These are phyloP conservation scores for Nasalis larvatus DNA, from an alignment of 2,113 vertebrate species.

Conservation along the genomic window DNA sequence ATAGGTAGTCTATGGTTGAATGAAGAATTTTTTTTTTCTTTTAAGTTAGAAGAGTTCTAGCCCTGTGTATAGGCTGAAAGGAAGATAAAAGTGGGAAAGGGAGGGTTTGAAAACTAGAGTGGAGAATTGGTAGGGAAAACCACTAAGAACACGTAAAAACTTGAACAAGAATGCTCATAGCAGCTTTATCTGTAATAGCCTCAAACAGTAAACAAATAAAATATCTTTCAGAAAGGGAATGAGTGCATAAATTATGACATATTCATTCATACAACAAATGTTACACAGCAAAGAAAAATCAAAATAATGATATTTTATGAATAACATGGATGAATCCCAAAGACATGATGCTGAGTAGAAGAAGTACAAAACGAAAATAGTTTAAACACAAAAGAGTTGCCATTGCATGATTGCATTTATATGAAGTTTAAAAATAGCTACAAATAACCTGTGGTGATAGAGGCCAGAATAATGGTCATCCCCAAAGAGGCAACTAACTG, in stretches of 20 bases:
- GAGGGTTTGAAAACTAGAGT: not conserved
- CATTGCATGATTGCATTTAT: not conserved
- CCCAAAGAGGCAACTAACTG: not conserved
- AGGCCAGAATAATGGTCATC: not conserved
- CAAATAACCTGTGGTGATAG: not conserved
- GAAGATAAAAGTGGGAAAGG: not conserved
- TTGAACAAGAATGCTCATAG: no score
- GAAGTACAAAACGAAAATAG: not conserved
- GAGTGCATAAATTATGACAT: no score
- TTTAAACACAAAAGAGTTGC: not conserved
- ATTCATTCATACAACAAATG: not conserved
- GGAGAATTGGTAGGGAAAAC: not conserved
- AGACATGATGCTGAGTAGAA: not conserved
- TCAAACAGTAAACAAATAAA: not conserved
- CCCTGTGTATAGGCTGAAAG: fast-evolving
- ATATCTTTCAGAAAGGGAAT: not conserved
- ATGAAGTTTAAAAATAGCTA: not conserved
- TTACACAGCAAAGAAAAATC: not conserved
- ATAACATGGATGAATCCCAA: not conserved
- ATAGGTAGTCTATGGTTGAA: not conserved
- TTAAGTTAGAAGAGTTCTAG: not conserved
- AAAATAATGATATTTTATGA: not conserved
- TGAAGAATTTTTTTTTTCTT: not conserved
- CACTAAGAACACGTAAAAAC: not conserved
- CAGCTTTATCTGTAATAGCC: not conserved